phyloP scores from a whole-genome alignment of 2,113 vertebrate species.

The Megaleporinus macrocephalus region DNA sequence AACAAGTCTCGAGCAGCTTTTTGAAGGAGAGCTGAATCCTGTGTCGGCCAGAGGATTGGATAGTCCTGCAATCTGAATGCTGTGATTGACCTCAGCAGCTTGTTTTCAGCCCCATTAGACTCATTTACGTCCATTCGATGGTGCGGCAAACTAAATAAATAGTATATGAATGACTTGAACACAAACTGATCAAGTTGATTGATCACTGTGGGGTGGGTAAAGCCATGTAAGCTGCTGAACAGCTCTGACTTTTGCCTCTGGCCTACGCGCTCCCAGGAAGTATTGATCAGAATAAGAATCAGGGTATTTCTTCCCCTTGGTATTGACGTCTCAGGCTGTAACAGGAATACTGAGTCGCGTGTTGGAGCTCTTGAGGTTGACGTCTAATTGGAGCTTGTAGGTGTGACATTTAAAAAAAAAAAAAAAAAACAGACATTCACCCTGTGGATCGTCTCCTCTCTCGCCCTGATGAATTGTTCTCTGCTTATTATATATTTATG shows the following conservation, averaged over 20 bases:
- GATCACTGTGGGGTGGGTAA: not conserved
- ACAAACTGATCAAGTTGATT: not conserved
- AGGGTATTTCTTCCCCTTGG: not conserved
- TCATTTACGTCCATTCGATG: not conserved
- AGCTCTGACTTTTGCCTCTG: not conserved
- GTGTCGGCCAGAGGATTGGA: not conserved
- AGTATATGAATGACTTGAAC: not conserved
- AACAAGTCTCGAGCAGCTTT: not conserved
- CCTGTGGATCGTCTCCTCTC: not conserved
- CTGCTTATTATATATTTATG: not conserved
- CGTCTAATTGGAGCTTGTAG: not conserved
- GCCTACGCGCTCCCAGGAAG: not conserved
- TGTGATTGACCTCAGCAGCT: not conserved
- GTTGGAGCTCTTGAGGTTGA: slow-evolving; percentile 10
- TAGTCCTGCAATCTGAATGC: not conserved
- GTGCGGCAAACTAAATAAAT: not conserved
- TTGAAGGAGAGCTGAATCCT: not conserved
- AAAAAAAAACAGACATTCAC: not conserved
- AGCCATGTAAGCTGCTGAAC: not conserved
- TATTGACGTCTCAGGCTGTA: not conserved
- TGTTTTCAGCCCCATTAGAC: too few relatives aligned
- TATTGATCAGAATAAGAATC: slow-evolving; percentile 11
- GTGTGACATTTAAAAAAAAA: slow-evolving; percentile 13
- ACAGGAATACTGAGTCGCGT: not conserved
- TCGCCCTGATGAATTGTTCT: not conserved